Evolutionary conservation across 2,888 invertebrate species (phyloP).

Genomic region (Lepidochrysops patricia): DNA sequence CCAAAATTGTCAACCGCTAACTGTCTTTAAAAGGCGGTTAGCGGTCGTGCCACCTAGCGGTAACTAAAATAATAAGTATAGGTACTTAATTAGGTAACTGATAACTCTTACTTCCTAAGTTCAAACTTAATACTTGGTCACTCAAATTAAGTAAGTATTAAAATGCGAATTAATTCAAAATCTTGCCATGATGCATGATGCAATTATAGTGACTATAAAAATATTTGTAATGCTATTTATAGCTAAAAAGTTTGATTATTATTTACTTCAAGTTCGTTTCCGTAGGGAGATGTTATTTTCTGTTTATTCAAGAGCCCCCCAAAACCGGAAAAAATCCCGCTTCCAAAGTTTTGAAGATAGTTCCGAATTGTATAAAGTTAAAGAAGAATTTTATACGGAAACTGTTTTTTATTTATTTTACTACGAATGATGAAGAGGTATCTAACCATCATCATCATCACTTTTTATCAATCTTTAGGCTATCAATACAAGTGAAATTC

Average conservation of each 20-base stretch:
- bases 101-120: too few species aligned
- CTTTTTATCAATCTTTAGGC: neutral
- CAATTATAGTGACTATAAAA: too few species aligned
- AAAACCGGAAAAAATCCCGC: neutral
- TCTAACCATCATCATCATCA: neutral
- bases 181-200: too few species aligned
- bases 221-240: neutral
- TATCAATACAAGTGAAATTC: too few species aligned
- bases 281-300: neutral
- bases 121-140: too few species aligned
- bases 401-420: neutral
- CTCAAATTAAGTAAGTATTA: too few species aligned
- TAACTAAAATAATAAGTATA: too few species aligned
- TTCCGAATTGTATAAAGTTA: neutral
- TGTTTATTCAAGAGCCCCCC: neutral
- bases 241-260: neutral
- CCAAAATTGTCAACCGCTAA: too few species aligned
- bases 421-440: neutral
- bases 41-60: too few species aligned
- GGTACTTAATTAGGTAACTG: too few species aligned
- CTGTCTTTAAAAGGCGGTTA: too few species aligned
- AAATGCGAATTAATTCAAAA: too few species aligned
- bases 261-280: neutral
- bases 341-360: neutral
- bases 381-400: neutral